phyloP scores from a whole-genome alignment of 1,140 invertebrate species.

The Spodoptera frugiperda region DNA sequence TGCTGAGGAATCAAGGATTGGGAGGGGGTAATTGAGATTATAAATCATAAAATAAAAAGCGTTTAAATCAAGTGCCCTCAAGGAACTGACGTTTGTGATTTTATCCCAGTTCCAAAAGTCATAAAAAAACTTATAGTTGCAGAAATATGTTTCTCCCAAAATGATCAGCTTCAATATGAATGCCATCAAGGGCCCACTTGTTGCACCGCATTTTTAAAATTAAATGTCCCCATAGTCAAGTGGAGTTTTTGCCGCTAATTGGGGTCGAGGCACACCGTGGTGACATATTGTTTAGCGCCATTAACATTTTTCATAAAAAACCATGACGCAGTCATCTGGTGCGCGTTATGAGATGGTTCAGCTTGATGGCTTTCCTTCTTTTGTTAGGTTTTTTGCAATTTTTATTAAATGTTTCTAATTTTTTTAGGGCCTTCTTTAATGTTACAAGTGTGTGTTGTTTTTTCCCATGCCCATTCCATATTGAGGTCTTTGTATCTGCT shows the following conservation, averaged over 20 bases:
- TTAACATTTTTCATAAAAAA: constrained; percentile 31
- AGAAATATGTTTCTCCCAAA: background rate
- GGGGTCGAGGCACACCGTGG: constrained; percentile 18
- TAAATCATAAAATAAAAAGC: too few relatives aligned
- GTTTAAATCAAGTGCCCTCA: too few relatives aligned
- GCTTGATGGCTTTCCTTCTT: background rate
- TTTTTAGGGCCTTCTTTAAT: background rate
- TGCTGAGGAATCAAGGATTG: too few relatives aligned
- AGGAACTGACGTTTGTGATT: too few relatives aligned
- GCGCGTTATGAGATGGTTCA: background rate
- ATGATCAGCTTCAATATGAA: background rate
- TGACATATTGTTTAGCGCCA: constrained; percentile 8
- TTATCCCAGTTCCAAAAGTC: too few relatives aligned
- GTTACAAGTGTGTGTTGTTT: background rate
- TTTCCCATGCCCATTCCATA: too few relatives aligned
- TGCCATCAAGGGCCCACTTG: constrained; percentile 26
- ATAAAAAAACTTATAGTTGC: too few relatives aligned
- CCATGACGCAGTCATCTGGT: constrained; percentile 18
- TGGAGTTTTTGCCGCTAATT: constrained; percentile 45
- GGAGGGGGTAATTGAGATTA: too few relatives aligned
- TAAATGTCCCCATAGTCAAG: constrained; percentile 9
- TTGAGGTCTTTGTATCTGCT: too few relatives aligned
- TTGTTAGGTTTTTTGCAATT: background rate
- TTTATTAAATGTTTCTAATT: background rate
- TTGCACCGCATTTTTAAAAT: constrained; percentile 29